Evolutionary conservation across 2,888 invertebrate species (phyloP).

Genomic region (Ptychoptera albimana): DNA sequence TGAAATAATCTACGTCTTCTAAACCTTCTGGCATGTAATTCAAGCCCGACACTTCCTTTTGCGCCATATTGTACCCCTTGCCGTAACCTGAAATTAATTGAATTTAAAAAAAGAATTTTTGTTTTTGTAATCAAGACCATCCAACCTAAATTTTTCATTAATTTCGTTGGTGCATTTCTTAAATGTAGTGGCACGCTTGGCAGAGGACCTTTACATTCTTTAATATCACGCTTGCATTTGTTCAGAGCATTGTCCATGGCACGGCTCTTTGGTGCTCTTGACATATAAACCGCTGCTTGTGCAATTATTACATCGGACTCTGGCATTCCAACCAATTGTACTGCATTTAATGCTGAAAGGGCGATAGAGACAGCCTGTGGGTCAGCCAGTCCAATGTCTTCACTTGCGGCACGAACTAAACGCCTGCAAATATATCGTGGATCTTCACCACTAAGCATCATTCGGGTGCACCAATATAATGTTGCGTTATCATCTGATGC

Average conservation of each 20-base stretch:
- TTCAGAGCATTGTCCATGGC: constrained; percentile 37
- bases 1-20: constrained; percentile 43
- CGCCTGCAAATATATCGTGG: constrained; percentile 61
- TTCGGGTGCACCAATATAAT: constrained; percentile 66
- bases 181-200: constrained; percentile 64
- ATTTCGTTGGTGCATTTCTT: constrained; percentile 61
- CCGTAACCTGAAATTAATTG: constrained; percentile 44
- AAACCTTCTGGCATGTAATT: constrained; percentile 53
- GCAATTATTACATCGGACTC: constrained; percentile 63
- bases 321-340: constrained; percentile 67
- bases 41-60: constrained; percentile 39
- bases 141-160: constrained; percentile 57
- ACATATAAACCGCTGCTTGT: constrained; percentile 60
- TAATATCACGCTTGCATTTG: constrained; percentile 41
- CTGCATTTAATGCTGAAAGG: constrained; percentile 59
- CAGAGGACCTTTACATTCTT: constrained; percentile 46
- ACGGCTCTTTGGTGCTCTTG: constrained; percentile 57
- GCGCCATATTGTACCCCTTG: constrained; percentile 39
- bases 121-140: no score
- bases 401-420: constrained; percentile 55
- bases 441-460: constrained; percentile 65
- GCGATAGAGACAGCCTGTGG: constrained; percentile 48
- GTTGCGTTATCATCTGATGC: constrained; percentile 68
- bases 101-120: constrained; percentile 12
- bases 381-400: constrained; percentile 60